A percentile compares a stretch with the other conserved stretches of the same genome.
phyloP scores from a whole-genome alignment of 2,797 vertebrate genomes.

The Silurus lanzhouensis region DNA sequence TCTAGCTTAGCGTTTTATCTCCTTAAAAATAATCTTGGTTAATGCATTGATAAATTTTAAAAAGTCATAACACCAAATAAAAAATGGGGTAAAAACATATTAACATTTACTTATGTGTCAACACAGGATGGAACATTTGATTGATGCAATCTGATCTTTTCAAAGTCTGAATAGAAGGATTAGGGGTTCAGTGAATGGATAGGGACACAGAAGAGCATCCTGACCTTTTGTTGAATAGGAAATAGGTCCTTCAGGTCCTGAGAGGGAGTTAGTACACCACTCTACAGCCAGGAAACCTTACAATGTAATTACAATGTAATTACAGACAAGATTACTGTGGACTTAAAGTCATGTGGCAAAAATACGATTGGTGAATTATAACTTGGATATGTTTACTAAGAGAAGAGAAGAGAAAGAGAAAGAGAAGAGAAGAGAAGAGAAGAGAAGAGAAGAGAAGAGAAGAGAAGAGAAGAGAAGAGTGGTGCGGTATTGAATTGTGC shows the following conservation, averaged over 20 bases:
- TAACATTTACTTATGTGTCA: conserved; percentile 57
- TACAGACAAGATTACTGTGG: conserved; percentile 64
- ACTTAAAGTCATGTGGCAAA: conserved; percentile 56
- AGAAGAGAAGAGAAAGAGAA: not conserved
- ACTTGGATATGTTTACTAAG: not conserved
- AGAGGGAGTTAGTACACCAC: conserved; percentile 16
- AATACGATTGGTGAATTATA: conserved; percentile 54
- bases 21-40: not conserved
- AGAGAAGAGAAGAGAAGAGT: not conserved
- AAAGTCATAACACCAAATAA: conserved; percentile 1
- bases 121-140: conserved; percentile 58
- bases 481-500: conserved; percentile 53
- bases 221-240: conserved; percentile 54
- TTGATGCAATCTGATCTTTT: conserved; percentile 55
- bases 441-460: not conserved
- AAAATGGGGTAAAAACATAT: conserved; percentile 58
- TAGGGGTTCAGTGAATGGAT: conserved; percentile 60
- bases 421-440: not conserved
- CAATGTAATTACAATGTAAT: conserved; percentile 69
- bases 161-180: conserved; percentile 65
- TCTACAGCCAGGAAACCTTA: conserved; percentile 31
- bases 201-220: conserved; percentile 58
- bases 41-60: not conserved
- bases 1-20: not conserved
- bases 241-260: conserved; percentile 41